Conservation (phyloP, 2,888 invertebrate genomes). For the Bombylius discolor region DNA sequence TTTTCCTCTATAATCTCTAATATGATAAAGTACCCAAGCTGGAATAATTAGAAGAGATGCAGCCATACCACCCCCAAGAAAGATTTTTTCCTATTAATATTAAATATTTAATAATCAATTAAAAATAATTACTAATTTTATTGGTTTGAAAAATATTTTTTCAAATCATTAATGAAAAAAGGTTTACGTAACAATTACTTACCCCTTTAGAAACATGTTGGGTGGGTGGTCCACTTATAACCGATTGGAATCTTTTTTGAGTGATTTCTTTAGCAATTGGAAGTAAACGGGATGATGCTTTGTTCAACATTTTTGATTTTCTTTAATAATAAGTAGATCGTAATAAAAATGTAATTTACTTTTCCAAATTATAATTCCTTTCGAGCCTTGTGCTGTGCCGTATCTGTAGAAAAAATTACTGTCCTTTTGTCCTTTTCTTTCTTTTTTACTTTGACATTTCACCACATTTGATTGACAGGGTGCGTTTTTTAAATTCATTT, state of each 20-base stretch:
- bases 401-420: too few relatives aligned
- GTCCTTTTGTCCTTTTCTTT: too few relatives aligned
- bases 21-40: constrained; percentile 30
- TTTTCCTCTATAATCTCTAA: constrained; percentile 27
- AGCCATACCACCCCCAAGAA: constrained; percentile 28
- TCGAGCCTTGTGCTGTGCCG: too few relatives aligned
- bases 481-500: too few relatives aligned
- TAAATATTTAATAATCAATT: not conserved
- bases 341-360: too few relatives aligned
- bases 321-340: too few relatives aligned
- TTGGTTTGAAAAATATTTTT: not conserved
- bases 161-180: not conserved
- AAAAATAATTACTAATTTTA: not conserved
- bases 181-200: constrained; percentile 31
- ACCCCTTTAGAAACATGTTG: constrained; percentile 28
- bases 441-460: too few relatives aligned
- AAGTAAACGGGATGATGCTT: constrained; percentile 21
- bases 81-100: constrained; percentile 26
- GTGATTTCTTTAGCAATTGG: constrained; percentile 28
- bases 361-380: too few relatives aligned
- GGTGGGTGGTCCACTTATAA: constrained; percentile 30
- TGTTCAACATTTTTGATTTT: constrained; percentile 25
- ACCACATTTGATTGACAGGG: too few relatives aligned
- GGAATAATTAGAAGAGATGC: constrained; percentile 22
- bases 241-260: constrained; percentile 30